Base-by-base conservation (phyloP, 2,113 vertebrate genomes). In the Empidonax traillii region DNA sequence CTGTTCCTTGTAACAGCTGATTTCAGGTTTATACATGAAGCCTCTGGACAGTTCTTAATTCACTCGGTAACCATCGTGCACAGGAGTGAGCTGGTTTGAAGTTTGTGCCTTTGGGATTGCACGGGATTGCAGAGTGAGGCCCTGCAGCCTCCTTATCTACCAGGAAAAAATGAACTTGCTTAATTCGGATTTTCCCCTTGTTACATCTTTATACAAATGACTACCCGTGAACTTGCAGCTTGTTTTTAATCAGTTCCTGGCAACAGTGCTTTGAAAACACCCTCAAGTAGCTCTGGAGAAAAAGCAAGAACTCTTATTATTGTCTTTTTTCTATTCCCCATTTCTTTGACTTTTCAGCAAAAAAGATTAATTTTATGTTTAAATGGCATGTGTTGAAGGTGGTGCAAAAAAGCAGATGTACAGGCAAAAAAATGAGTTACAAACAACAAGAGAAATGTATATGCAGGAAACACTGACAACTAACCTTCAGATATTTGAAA, bases 191-290 rank as follows among this genome's bases (percentile, higher is more conserved):
- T 92, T 74, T 71, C 24, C 28, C 31, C 33, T 30, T 74, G 49
- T 93, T 94, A 33, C 24, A 51, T 67, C 58, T 82, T 91, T 75
- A 65, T 62, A 66, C 63, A 88, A 90, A 69, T 58, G 58, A 46
- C 31, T 87, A 15, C 74, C 49, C 20, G 24, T 72, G 61, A 82
- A 69, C 51, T 88, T 68, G 19, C 12, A 63, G 41, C 63, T 91
- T 92, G 84, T 94, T 94, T 97, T 92, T 88, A 90, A 91, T 91
- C 46, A 82, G 52, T 88, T 94, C 51, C 46, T 94, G 75, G 66
- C 76, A 89, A 53, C 58, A 28, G 17, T 61, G 23, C 46, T 89
- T 89, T 65, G 44, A 12, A 73, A 80, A 80, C 76, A 71, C 6
- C 28, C 61, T 65, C 23, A 85, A 88, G 85, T 91, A 83, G 49